A percentile compares a stretch with the other conserved stretches of the same genome.
Evolutionary conservation across 2,113 vertebrate species (phyloP).

Genomic region (Promerops cafer): DNA sequence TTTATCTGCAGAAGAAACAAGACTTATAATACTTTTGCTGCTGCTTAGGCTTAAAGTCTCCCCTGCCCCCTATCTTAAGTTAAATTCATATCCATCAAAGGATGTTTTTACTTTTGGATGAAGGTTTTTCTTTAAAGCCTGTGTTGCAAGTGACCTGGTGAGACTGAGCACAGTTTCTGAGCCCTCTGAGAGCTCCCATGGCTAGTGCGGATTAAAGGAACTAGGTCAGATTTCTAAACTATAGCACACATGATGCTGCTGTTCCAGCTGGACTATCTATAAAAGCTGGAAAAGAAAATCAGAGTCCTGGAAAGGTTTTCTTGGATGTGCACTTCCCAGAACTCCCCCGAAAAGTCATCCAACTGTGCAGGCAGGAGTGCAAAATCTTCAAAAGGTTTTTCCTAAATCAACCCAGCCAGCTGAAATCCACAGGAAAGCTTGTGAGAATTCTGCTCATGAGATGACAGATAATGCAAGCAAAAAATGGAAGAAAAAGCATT

Average conservation of each 20-base stretch:
- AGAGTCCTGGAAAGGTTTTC: slow-evolving; percentile 45
- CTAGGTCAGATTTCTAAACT: slow-evolving; percentile 56
- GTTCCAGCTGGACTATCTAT: slow-evolving; percentile 59
- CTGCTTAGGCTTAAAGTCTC: neutral
- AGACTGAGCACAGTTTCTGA: slow-evolving; percentile 10
- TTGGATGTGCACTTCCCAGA: slow-evolving; percentile 50
- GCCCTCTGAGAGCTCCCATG: slow-evolving; percentile 33
- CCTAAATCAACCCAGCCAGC: neutral
- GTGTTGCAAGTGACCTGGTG: neutral
- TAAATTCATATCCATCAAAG: slow-evolving; percentile 18
- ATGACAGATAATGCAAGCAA: neutral
- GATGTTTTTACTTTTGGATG: slow-evolving; percentile 6
- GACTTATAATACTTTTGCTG: neutral
- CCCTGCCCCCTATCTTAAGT: neutral
- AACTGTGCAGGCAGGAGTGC: slow-evolving; percentile 31
- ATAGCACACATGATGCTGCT: neutral
- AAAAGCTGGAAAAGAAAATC: slow-evolving; percentile 53
- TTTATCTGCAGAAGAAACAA: slow-evolving; percentile 5
- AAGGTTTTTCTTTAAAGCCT: slow-evolving; percentile 25
- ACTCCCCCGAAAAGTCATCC: slow-evolving; percentile 30
- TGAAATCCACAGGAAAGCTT: slow-evolving; percentile 1
- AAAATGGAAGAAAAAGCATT: neutral
- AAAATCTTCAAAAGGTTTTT: slow-evolving; percentile 53
- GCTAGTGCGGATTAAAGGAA: slow-evolving; percentile 12
- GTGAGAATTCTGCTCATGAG: slow-evolving; percentile 6